Percentiles rank a stretch among this genome's conserved stretches.
Evolutionary conservation across 2,888 invertebrate species (phyloP).

Genomic region (Ernsta delagoae): DNA sequence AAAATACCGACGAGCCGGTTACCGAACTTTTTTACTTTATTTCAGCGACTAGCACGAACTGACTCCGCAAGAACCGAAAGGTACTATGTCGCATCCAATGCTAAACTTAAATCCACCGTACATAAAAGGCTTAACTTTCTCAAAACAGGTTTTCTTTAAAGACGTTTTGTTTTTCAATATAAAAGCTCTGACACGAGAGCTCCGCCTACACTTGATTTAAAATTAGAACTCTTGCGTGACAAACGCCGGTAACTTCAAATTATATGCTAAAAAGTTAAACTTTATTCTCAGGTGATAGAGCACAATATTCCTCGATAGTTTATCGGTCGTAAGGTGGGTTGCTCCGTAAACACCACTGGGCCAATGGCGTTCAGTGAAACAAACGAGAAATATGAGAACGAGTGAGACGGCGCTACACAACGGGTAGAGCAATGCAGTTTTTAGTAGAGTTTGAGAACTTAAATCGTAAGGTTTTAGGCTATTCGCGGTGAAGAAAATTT

Average conservation of each 20-base stretch:
- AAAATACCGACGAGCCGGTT: conserved; percentile 83
- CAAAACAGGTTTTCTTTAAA: conserved; percentile 81
- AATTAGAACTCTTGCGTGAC: conserved; percentile 85
- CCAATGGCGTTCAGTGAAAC: conserved; percentile 80
- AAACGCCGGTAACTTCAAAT: conserved; percentile 82
- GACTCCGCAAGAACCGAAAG: conserved; percentile 56
- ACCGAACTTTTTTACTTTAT: conserved; percentile 83
- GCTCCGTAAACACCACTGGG: conserved; percentile 82
- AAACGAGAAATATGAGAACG: conserved; percentile 78
- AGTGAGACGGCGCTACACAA: conserved; percentile 70
- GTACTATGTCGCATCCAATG: conserved; percentile 69
- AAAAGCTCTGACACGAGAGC: conserved; percentile 78
- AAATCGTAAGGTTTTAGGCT: background rate
- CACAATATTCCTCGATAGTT: conserved; percentile 77
- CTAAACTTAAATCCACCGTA: conserved; percentile 74
- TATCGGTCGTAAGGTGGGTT: conserved; percentile 81
- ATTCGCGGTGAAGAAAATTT: background rate
- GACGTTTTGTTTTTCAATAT: conserved; percentile 83
- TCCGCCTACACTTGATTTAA: conserved; percentile 85
- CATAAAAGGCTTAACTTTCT: conserved; percentile 83
- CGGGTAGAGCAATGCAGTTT: conserved; percentile 32
- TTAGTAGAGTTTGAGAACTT: conserved; percentile 19
- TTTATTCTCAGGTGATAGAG: conserved; percentile 79
- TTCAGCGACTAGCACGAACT: conserved; percentile 56
- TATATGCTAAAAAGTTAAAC: conserved; percentile 82